A percentile compares a stretch with the other conserved stretches of the same genome.
Evolutionary conservation across 2,888 invertebrate genomes (phyloP).

Genomic region (Halictus ligatus): DNA sequence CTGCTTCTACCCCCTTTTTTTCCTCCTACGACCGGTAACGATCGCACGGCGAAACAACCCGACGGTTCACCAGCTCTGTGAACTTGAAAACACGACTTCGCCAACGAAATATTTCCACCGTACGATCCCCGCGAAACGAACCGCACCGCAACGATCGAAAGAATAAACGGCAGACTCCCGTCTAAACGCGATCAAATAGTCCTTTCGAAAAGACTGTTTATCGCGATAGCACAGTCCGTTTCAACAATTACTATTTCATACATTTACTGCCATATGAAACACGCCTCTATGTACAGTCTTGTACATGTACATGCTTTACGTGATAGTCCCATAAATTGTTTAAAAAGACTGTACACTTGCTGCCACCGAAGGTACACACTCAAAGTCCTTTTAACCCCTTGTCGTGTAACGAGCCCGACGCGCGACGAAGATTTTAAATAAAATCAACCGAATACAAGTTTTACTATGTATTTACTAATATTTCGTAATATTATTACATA

Average conservation of each 20-base stretch:
- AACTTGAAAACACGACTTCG: background rate
- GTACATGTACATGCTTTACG: background rate
- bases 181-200: background rate
- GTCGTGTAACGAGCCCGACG: background rate
- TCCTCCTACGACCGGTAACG: slow-evolving; percentile 46
- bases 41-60: slow-evolving; percentile 36
- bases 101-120: background rate
- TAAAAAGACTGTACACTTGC: background rate
- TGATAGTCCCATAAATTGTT: background rate
- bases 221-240: background rate
- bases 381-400: background rate
- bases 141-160: background rate
- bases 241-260: background rate
- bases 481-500: no score
- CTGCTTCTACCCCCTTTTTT: slow-evolving; percentile 47
- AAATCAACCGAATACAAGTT: no score
- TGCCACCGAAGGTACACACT: background rate
- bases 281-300: no score
- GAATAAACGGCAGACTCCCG: background rate
- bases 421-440: no score
- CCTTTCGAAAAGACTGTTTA: background rate
- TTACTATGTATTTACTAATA: no score
- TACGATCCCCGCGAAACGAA: background rate
- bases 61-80: slow-evolving; percentile 6
- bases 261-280: background rate